Evolutionary conservation across 2,888 invertebrate species (phyloP).

Genomic region (Lymantria dispar): DNA sequence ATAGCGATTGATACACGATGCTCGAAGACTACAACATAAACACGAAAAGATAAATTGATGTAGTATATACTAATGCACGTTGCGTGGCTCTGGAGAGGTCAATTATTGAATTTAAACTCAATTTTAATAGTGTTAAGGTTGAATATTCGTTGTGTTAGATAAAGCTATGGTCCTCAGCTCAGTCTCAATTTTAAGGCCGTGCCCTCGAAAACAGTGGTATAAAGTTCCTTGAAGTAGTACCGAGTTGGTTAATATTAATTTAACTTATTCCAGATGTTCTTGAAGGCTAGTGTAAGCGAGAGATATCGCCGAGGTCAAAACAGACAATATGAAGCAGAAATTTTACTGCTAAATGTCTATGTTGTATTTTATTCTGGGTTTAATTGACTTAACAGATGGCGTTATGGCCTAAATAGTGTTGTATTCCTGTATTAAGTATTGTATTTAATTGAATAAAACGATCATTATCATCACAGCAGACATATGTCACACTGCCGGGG

Average conservation of each 20-base stretch:
- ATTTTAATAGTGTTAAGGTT: slow-evolving; percentile 7
- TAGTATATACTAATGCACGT: slow-evolving; percentile 46
- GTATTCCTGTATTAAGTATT: too few species aligned
- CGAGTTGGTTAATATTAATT: slow-evolving; percentile 20
- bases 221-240: slow-evolving; percentile 29
- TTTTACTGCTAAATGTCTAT: too few species aligned
- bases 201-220: slow-evolving; percentile 36
- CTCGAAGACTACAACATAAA: slow-evolving; percentile 59
- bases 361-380: too few species aligned
- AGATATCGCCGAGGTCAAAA: background rate
- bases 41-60: slow-evolving; percentile 45
- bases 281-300: background rate
- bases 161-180: slow-evolving; percentile 30
- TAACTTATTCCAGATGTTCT: slow-evolving; percentile 12
- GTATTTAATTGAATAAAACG: too few species aligned
- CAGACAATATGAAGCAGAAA: too few species aligned
- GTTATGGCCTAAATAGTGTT: too few species aligned
- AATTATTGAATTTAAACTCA: slow-evolving; percentile 20
- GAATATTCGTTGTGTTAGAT: slow-evolving; percentile 10
- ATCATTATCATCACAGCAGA: too few species aligned
- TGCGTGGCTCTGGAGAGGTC: slow-evolving; percentile 37
- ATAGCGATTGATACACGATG: slow-evolving; percentile 26
- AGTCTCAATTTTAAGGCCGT: slow-evolving; percentile 40
- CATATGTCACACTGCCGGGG: too few species aligned
- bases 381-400: too few species aligned